Evolutionary conservation across 2,797 vertebrate species (phyloP).

Genomic region (Malacoraja senta): DNA sequence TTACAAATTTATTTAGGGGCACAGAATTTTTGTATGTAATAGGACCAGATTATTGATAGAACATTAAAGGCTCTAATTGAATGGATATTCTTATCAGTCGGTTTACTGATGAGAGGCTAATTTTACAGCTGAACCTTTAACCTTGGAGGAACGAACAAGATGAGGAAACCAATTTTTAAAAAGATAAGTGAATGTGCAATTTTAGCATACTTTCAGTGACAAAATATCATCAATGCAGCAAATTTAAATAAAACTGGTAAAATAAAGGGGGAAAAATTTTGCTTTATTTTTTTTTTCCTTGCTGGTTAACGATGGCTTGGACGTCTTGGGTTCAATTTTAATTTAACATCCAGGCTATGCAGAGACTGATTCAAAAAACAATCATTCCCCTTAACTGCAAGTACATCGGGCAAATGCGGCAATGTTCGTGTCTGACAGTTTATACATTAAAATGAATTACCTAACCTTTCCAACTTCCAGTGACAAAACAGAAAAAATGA

Average conservation of each 20-base stretch:
- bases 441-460: slow-evolving; percentile 73
- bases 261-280: background rate
- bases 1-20: background rate
- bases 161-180: background rate
- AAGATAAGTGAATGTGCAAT: background rate
- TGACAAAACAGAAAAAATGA: slow-evolving; percentile 71
- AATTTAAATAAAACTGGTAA: background rate
- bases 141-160: background rate
- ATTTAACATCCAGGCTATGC: slow-evolving; percentile 55
- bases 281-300: background rate
- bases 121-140: background rate
- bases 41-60: background rate
- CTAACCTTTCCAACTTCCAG: slow-evolving; percentile 70
- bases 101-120: background rate
- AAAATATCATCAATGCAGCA: background rate
- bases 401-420: slow-evolving; percentile 57
- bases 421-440: slow-evolving; percentile 64
- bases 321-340: slow-evolving; percentile 43
- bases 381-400: slow-evolving; percentile 61
- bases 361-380: slow-evolving; percentile 64
- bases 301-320: background rate
- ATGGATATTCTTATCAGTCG: background rate
- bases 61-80: background rate
- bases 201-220: no score
- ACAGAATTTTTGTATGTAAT: background rate